phyloP scores from a whole-genome alignment of 1,140 invertebrate genomes.

The Drosophila pallidifrons region DNA sequence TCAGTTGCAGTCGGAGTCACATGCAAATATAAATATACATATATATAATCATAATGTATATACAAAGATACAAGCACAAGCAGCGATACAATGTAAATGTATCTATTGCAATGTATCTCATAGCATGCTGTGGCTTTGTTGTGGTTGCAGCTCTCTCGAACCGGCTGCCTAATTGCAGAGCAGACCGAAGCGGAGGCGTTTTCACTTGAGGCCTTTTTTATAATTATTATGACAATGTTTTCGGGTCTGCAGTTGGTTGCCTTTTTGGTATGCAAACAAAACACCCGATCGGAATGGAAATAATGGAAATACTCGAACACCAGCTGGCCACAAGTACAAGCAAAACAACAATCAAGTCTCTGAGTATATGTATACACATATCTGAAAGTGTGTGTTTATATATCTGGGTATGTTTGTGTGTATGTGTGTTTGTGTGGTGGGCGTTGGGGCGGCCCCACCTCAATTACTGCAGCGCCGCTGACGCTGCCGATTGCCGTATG shows the following conservation, averaged over 20 bases:
- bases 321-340: slow-evolving; percentile 60
- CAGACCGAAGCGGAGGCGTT: slow-evolving; percentile 52
- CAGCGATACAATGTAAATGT: slow-evolving; percentile 5
- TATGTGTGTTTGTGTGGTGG: slow-evolving; percentile 59
- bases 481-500: slow-evolving; percentile 14
- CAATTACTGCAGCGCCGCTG: slow-evolving; percentile 60
- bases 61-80: neutral
- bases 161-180: slow-evolving; percentile 61
- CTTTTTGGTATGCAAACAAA: slow-evolving; percentile 68
- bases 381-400: slow-evolving; percentile 31
- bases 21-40: neutral
- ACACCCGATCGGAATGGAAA: slow-evolving; percentile 59
- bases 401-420: slow-evolving; percentile 11
- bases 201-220: slow-evolving; percentile 64
- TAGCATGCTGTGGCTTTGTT: slow-evolving; percentile 26
- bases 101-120: slow-evolving; percentile 36
- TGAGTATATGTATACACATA: slow-evolving; percentile 34
- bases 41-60: neutral
- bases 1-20: neutral
- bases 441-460: slow-evolving; percentile 71
- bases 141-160: slow-evolving; percentile 10
- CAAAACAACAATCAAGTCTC: slow-evolving; percentile 57
- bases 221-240: slow-evolving; percentile 82
- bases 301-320: slow-evolving; percentile 43
- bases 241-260: slow-evolving; percentile 21